phyloP scores from a whole-genome alignment of 1,140 invertebrate genomes.

The Aporrectodea caliginosa region DNA sequence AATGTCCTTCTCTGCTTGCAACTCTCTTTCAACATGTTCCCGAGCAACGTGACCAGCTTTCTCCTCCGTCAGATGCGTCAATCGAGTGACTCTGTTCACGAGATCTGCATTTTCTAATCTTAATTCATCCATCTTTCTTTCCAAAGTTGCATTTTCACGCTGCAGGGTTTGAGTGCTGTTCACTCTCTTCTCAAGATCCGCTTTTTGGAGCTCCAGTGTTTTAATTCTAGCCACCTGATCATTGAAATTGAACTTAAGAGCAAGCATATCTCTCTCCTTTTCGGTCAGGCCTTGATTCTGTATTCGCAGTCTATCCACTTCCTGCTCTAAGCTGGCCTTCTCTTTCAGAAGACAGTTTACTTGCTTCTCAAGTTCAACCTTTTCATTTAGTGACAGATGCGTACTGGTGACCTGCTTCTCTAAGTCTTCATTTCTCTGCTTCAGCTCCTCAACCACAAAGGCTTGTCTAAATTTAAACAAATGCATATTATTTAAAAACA shows the following conservation, averaged over 20 bases:
- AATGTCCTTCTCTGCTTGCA: too few species aligned
- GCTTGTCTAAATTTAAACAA: background rate
- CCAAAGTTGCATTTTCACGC: too few species aligned
- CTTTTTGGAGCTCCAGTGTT: too few species aligned
- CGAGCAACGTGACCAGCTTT: too few species aligned
- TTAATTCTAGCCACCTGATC: too few species aligned
- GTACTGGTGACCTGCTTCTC: background rate
- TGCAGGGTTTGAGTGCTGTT: too few species aligned
- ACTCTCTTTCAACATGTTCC: too few species aligned
- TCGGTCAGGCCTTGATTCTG: background rate
- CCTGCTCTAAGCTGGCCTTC: background rate
- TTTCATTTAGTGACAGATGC: background rate
- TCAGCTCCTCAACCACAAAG: background rate
- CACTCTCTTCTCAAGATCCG: too few species aligned
- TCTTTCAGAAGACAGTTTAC: background rate
- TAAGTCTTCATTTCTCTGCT: background rate
- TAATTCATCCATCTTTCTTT: background rate
- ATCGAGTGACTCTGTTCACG: too few species aligned
- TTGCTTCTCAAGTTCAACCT: background rate
- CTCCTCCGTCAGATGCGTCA: too few species aligned
- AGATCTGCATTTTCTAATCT: background rate
- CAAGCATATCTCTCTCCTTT: too few species aligned
- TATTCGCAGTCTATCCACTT: background rate
- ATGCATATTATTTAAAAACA: background rate
- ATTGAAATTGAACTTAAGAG: too few species aligned